Base-by-base conservation (phyloP, 2,113 vertebrate species). In the Lichenostomus cassidix region DNA sequence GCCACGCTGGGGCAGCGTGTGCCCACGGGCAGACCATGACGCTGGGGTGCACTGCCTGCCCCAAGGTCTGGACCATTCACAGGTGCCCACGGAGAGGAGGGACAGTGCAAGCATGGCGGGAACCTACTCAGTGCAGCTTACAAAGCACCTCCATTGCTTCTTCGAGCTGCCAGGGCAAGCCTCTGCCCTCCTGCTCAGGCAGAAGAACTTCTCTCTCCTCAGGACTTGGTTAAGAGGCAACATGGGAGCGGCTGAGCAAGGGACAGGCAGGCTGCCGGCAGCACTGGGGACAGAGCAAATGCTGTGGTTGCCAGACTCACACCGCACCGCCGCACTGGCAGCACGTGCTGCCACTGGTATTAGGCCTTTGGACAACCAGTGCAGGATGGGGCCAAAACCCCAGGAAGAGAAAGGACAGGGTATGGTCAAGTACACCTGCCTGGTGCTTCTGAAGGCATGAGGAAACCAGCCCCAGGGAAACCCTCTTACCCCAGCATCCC, bases 311-410 rank as follows among this genome's bases (percentile, higher is more conserved):
- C 46, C 33, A 52, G 55, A 49, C n/a, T 28, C 3, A 0, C 35
- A 44, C 29, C 1, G 0, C 2, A 3, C 27, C 0, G 0, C 67
- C 58, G 41, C 0, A 0, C 68, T 41, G 76, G 55, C 76, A 46
- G 63, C 41, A 63, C 0, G 0, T 37, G 56, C 49, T 75, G 29
- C 15, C 4, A 1, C 29, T 17, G 70, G 24, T 1, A 0, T 19
- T 53, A 20, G 28, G 23, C 62, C 67, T 58, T n/a, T 19, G 67
- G 59, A 60, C 5, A 8, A 35, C 12, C 47, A 35, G 39, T 1
- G 8, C 22, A 29, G 56, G 55, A 87, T 1, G 4, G 24, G 15
- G 41, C 17, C 68, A 80, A 92, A 74, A 65, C 14, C 5, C 47
- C 18, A 24, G 12, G 21, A 33, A 70, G 33, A 1, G 2, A 69